Conservation (phyloP, 2,888 invertebrate species). For the Hydrotaea diabolus region DNA sequence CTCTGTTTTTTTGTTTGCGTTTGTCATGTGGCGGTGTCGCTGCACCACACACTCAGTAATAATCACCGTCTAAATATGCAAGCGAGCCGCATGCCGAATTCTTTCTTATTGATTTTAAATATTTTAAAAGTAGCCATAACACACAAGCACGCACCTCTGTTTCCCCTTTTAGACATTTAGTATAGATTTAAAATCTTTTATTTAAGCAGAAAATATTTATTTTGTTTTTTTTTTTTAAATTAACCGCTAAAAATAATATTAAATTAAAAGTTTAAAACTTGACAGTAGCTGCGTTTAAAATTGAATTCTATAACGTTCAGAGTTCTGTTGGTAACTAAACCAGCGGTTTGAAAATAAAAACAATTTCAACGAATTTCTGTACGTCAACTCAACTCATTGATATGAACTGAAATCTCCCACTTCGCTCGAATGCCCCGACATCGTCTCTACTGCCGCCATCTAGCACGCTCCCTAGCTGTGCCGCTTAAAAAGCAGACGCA, state of each 20-base stretch:
- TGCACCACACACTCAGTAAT: not conserved
- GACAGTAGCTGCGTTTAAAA: slow-evolving; percentile 32
- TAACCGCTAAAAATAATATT: slow-evolving; percentile 24
- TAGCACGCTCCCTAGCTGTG: not conserved
- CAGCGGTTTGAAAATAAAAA: slow-evolving; percentile 22
- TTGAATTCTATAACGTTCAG: slow-evolving; percentile 51
- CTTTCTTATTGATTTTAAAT: not conserved
- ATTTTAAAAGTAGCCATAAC: not conserved
- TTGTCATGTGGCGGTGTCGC: not conserved
- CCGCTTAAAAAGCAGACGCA: not conserved
- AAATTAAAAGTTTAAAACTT: not conserved
- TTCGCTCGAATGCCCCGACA: not conserved
- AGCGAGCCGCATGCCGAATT: not conserved
- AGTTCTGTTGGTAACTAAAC: slow-evolving; percentile 62
- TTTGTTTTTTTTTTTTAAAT: no score
- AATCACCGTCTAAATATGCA: not conserved
- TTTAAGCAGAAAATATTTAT: not conserved
- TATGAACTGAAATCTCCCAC: slow-evolving; percentile 35
- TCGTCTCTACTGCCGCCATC: not conserved
- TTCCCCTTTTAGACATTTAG: not conserved
- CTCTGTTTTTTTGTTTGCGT: slow-evolving; percentile 4
- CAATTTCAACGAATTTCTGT: slow-evolving; percentile 10
- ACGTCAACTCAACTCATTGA: slow-evolving; percentile 19
- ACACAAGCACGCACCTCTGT: not conserved
- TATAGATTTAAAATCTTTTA: not conserved